These are phyloP conservation scores for Melieria picta DNA, from an alignment of 2,888 invertebrate species.

Conservation along the genomic window DNA sequence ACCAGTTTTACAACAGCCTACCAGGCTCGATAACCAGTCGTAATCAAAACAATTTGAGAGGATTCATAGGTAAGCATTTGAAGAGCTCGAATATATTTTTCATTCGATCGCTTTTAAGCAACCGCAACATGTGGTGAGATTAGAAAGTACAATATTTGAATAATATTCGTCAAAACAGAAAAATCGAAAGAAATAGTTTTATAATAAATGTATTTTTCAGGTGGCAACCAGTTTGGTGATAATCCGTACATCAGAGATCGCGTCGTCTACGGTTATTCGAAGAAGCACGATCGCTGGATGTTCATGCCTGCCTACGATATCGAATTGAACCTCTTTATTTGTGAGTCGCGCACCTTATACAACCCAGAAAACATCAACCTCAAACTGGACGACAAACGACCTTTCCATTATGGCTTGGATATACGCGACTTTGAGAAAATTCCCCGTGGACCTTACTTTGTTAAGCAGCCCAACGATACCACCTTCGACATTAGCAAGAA, in stretches of 20 bases:
- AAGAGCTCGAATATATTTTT: neutral
- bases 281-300: constrained; percentile 82
- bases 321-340: constrained; percentile 83
- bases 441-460: constrained; percentile 89
- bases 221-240: constrained; percentile 53
- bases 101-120: too few species aligned
- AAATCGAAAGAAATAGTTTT: neutral
- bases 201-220: constrained; percentile 36
- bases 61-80: constrained; percentile 52
- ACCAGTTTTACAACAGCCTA: constrained; percentile 55
- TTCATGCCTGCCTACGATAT: constrained; percentile 82
- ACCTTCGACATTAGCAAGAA: constrained; percentile 84
- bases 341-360: constrained; percentile 71
- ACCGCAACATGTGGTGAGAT: too few species aligned
- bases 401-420: constrained; percentile 87
- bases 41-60: constrained; percentile 56
- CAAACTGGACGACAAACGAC: constrained; percentile 80
- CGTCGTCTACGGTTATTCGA: constrained; percentile 82
- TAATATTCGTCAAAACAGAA: neutral
- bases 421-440: constrained; percentile 82
- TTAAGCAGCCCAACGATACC: constrained; percentile 83
- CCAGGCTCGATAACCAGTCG: constrained; percentile 50
- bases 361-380: constrained; percentile 74
- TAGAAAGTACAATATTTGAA: neutral
- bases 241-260: constrained; percentile 73